These are phyloP conservation scores for Saccopteryx bilineata DNA, from an alignment of 2,113 vertebrate species.

Conservation along the genomic window DNA sequence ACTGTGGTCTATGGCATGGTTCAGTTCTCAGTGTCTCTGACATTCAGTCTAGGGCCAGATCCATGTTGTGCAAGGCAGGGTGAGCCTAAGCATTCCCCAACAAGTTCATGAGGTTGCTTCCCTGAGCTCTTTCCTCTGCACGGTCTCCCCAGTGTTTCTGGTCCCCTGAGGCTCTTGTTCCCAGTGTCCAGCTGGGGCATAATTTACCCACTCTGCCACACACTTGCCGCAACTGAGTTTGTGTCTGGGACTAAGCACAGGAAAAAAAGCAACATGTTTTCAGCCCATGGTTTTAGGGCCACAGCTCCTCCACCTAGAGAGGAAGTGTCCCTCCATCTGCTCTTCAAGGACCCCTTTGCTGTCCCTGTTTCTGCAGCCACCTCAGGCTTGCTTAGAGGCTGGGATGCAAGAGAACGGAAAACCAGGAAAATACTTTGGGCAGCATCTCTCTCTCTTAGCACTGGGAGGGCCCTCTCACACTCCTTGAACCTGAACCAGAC, in stretches of 20 bases:
- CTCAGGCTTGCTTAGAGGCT: not conserved
- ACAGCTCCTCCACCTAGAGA: not conserved
- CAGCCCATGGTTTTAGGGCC: no score
- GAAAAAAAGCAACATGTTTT: not conserved
- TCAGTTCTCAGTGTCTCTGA: not conserved
- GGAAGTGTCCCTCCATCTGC: not conserved
- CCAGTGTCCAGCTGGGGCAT: not conserved
- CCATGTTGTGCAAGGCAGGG: no score
- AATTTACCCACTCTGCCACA: not conserved
- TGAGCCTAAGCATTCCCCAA: not conserved
- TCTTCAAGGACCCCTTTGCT: not conserved
- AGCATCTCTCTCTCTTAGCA: not conserved
- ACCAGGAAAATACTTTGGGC: not conserved
- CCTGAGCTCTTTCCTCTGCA: not conserved
- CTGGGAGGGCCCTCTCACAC: not conserved
- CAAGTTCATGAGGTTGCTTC: not conserved
- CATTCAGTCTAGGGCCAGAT: not conserved
- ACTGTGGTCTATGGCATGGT: not conserved
- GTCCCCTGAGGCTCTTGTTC: not conserved
- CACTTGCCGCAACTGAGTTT: not conserved
- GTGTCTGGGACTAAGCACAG: not conserved
- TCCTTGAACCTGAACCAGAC: not conserved
- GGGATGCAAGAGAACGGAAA: not conserved
- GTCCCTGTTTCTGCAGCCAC: not conserved
- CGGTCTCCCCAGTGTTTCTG: not conserved